Base-by-base conservation (phyloP, 2,888 invertebrate genomes). In the Noctua janthe region DNA sequence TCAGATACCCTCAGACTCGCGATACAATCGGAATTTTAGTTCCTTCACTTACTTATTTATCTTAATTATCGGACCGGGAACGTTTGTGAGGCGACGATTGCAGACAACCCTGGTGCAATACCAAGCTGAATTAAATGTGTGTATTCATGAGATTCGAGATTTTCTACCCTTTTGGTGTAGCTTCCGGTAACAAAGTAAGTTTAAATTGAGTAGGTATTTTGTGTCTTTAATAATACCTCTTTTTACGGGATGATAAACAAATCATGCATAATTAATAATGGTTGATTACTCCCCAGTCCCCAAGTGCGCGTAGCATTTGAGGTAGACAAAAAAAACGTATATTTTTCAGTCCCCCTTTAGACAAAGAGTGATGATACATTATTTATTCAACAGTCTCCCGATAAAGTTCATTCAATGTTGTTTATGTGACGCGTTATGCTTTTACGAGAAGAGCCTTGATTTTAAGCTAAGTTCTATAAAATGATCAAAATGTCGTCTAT, bases 1-100 rank as follows among this genome's bases (percentile, higher is more conserved):
- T 92, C 93, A 90, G 89, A 87, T 87, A 85, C 89, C 90, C 90
- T 90, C 92, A 88, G 91, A 88, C 90, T 91, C 86, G 86, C 86
- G 83, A 89, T 91, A 90, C 90, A 88, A 90, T 89, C 86, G 88
- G 72, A 79, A 86, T 85, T 88, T 85, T 84, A 90, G 85, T 86
- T 85, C 79, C 47, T 81, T 81, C 74, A 78, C 80, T 90, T 81
- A 88, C 72, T 89, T 89, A 89, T 89, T 89, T 89, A 90, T 84
- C 85, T 83, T 90, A 89, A 90, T 89, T 88, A 90, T 89, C 74
- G 84, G 82, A 80, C 80, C 66, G 88, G 85, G 85, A 83, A 73
- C 89, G 83, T 86, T 90, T 86, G 81, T 78, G 77, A 82, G 86
- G 87, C 89, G 87, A 88, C 90, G 89, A 89, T 76, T 89, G 89